Evolutionary conservation across 1,140 invertebrate genomes (phyloP), one percentile per base, ranked within the genome.

Genomic region (Drosophila serrata): DNA sequence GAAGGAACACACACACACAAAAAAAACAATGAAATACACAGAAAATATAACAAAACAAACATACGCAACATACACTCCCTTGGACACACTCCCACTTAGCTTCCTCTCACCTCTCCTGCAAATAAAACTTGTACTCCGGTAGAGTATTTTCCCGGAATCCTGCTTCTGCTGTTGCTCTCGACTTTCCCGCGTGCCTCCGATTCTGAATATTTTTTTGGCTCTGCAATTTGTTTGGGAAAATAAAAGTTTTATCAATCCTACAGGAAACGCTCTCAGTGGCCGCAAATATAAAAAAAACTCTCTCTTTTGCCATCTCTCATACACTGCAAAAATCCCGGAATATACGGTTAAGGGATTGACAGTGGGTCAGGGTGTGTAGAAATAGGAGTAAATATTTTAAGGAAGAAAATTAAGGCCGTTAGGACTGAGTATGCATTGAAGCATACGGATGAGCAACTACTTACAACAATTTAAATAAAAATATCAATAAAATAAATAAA

Each of bases 31-130:
- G 43, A 49, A 69, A 68, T 60, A 37, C 48, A 29, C 33, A 39
- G 31, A 62, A 69, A 90, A 90, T 75, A 74, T 81, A 90, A 75
- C 77, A 85, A 90, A 90, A 82, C 72, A 87, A 88, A 81, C 77
- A 90, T 70, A 85, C 75, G 85, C 22, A 33, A 22, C 37, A 49
- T 22, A 59, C 22, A 58, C 42, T 56, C 22, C 60, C 74, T 53
- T 49, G 53, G 42, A 29, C 60, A 70, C 73, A 48, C 72, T 63
- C 64, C 67, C 62, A 78, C 80, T 88, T 88, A 81, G 49, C 64
- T 37, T 69, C 35, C 58, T 17, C 27, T 40, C 43, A n/a, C 24
- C 37, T 62, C 15, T 43, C 33, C 35, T 11, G 33, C 15, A 43
- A 17, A 39, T 39, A 42, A 43, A 53, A 67, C 65, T 53, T 58